A percentile compares a stretch with the other conserved stretches of the same genome.
phyloP scores from a whole-genome alignment of 2,797 vertebrate species.

The Siniperca scherzeri region DNA sequence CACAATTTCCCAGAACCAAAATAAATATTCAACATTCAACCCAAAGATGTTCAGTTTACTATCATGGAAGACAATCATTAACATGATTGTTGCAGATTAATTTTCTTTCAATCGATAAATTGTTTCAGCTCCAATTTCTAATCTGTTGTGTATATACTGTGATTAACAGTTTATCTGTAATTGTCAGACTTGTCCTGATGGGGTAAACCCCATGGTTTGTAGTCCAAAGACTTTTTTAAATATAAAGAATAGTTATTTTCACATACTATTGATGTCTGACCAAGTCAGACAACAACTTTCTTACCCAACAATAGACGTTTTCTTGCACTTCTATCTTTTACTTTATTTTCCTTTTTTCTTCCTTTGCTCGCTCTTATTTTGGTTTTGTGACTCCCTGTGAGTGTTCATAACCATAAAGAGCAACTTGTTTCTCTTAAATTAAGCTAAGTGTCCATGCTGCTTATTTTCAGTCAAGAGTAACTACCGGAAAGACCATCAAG shows the following conservation, averaged over 20 bases:
- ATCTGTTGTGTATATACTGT: background rate
- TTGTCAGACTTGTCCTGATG: background rate
- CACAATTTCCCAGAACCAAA: background rate
- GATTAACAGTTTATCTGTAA: background rate
- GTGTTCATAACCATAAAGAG: conserved; percentile 9
- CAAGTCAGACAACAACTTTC: background rate
- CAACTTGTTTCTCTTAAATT: conserved; percentile 40
- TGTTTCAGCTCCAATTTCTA: background rate
- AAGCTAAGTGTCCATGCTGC: conserved; percentile 16
- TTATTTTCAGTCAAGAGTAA: background rate
- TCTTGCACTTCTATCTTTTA: background rate
- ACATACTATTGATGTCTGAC: background rate
- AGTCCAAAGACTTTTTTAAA: background rate
- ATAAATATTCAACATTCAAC: background rate
- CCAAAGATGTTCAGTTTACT: background rate
- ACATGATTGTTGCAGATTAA: background rate
- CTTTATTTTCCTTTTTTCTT: background rate
- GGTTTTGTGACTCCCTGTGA: background rate
- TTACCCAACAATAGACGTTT: background rate
- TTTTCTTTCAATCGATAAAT: background rate
- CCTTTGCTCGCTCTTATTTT: conserved; percentile 1
- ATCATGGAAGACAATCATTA: background rate
- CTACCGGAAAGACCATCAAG: background rate
- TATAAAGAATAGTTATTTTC: background rate
- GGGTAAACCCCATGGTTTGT: background rate